phyloP scores from a whole-genome alignment of 2,797 vertebrate genomes.

The Enteromius paludinosus region DNA sequence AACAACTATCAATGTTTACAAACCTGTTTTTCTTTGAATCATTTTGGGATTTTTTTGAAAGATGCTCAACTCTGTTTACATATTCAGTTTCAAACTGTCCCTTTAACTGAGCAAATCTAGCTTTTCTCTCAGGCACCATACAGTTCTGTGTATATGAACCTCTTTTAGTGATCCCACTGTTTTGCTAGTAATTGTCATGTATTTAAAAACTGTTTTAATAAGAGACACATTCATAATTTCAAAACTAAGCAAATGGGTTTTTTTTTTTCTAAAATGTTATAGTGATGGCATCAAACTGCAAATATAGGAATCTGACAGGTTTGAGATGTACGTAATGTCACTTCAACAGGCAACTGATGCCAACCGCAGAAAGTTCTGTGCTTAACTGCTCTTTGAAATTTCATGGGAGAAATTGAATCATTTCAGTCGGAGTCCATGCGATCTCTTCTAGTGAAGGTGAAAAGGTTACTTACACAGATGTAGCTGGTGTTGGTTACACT shows the following conservation, averaged over 20 bases:
- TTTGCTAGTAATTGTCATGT: background rate
- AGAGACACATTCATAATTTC: background rate
- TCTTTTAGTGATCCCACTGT: background rate
- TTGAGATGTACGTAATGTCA: too few species aligned
- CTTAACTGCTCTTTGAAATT: background rate
- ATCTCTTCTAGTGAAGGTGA: too few species aligned
- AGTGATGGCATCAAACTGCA: background rate
- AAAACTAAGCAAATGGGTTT: background rate
- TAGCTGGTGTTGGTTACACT: background rate
- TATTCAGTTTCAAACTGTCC: too few species aligned
- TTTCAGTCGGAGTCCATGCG: background rate
- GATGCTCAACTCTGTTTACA: too few species aligned
- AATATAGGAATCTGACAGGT: background rate
- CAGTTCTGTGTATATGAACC: too few species aligned
- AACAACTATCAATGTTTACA: too few species aligned
- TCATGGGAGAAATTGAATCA: background rate
- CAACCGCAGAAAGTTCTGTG: background rate
- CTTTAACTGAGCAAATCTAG: background rate
- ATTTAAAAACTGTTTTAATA: background rate
- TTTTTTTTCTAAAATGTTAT: background rate
- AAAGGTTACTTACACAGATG: background rate
- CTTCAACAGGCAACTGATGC: background rate
- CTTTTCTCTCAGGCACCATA: background rate
- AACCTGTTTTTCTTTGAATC: too few species aligned
- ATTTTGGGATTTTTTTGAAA: background rate